Percentiles rank a stretch among this genome's conserved stretches.
Conservation (phyloP, 2,888 invertebrate genomes). For the Plebejus melissa region DNA sequence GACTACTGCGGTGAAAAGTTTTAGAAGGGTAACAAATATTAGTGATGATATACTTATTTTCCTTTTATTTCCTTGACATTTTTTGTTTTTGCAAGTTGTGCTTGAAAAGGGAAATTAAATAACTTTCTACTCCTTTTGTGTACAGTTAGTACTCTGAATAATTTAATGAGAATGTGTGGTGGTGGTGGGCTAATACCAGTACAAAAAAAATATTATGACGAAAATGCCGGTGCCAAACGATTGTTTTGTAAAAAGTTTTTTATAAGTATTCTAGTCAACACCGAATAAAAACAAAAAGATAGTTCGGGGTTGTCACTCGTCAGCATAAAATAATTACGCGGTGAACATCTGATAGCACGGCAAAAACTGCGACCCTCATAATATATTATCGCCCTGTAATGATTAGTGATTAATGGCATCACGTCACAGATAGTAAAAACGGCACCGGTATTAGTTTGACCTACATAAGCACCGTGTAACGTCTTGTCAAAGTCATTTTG, state of each 20-base stretch:
- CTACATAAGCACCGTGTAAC: constrained; percentile 11
- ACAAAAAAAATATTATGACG: too few species aligned
- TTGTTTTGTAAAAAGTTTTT: not conserved
- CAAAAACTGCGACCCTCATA: constrained; percentile 14
- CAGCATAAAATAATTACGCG: constrained; percentile 22
- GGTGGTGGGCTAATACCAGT: too few species aligned
- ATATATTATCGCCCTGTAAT: constrained; percentile 21
- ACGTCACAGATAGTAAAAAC: constrained; percentile 17
- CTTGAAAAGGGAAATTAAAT: too few species aligned
- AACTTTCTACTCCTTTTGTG: too few species aligned
- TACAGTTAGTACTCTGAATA: too few species aligned
- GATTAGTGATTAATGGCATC: constrained; percentile 25
- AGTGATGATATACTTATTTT: not conserved
- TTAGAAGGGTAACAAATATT: not conserved
- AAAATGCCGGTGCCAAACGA: not conserved
- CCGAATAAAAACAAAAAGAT: not conserved
- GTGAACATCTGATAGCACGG: not conserved
- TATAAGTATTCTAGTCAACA: not conserved
- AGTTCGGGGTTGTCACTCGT: not conserved
- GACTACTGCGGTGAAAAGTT: not conserved
- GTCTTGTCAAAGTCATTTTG: constrained; percentile 8
- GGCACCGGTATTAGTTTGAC: constrained; percentile 3
- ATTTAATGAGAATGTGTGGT: too few species aligned
- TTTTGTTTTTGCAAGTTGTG: too few species aligned
- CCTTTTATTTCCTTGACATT: too few species aligned